These are phyloP conservation scores for Epicauta chinensis DNA, from an alignment of 1,140 invertebrate species.

Conservation along the genomic window DNA sequence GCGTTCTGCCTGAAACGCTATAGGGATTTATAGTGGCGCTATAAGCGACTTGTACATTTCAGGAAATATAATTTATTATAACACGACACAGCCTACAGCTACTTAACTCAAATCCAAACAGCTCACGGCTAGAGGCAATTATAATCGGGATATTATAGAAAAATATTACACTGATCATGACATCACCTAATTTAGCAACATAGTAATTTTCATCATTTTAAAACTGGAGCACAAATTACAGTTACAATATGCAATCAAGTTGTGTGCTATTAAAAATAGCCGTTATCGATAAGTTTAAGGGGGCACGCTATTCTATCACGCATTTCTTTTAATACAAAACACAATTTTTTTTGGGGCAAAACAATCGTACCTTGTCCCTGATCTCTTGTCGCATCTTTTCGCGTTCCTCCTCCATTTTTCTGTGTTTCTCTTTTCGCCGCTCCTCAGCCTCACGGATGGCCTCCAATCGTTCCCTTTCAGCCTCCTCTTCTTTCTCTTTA, in stretches of 20 bases:
- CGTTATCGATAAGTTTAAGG: constrained; percentile 1
- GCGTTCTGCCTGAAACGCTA: constrained; percentile 20
- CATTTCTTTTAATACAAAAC: not conserved
- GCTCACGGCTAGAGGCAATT: too few species aligned
- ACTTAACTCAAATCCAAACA: constrained; percentile 2
- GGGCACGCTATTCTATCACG: constrained; percentile 5
- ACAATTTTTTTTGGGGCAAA: too few species aligned
- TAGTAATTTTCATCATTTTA: too few species aligned
- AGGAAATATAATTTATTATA: constrained; percentile 29
- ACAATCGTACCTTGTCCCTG: constrained; percentile 92
- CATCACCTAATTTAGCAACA: too few species aligned
- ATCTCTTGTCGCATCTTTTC: constrained; percentile 98
- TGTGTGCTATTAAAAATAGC: constrained; percentile 8
- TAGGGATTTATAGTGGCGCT: constrained; percentile 30
- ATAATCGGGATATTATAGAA: too few species aligned
- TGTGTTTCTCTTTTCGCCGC: constrained; percentile 91
- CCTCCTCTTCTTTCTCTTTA: constrained; percentile 92
- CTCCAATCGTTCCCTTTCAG: constrained; percentile 88
- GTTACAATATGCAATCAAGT: too few species aligned
- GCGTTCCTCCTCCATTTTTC: constrained; percentile 97
- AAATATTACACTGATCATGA: too few species aligned
- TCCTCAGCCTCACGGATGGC: constrained; percentile 92
- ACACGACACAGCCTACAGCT: constrained; percentile 1
- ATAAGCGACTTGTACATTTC: constrained; percentile 29
- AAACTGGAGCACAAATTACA: too few species aligned